A percentile compares a stretch with the other conserved stretches of the same genome.
Conservation (phyloP, 2,113 vertebrate genomes). For the Nannospalax galili region DNA sequence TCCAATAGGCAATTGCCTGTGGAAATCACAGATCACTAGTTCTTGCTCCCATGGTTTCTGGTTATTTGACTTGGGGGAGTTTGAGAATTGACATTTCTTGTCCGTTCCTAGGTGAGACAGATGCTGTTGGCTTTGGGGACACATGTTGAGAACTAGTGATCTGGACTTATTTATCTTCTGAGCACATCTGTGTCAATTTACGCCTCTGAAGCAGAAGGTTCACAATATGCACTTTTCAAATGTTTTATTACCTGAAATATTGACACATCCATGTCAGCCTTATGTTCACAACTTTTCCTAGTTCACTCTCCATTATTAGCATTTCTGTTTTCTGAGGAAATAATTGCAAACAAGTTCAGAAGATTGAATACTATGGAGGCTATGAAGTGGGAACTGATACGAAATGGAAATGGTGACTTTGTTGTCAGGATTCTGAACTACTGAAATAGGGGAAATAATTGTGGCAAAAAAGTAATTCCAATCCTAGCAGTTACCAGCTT, state of each 20-base stretch:
- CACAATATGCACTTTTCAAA: background rate
- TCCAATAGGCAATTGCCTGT: background rate
- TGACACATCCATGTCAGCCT: background rate
- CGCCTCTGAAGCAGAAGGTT: background rate
- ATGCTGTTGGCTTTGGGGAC: background rate
- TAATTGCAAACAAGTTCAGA: slow-evolving; percentile 6
- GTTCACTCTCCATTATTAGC: background rate
- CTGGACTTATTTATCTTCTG: background rate
- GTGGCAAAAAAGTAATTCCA: background rate
- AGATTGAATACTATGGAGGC: background rate
- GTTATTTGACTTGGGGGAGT: background rate
- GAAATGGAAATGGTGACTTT: background rate
- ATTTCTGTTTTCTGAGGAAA: slow-evolving; percentile 12
- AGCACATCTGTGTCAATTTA: background rate
- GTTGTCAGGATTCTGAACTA: background rate
- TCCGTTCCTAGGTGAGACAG: background rate
- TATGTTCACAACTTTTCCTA: background rate
- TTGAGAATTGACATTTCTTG: background rate
- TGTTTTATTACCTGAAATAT: background rate
- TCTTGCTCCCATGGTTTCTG: background rate
- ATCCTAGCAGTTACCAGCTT: background rate
- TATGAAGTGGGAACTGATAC: background rate
- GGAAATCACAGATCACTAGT: background rate
- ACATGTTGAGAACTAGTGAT: background rate
- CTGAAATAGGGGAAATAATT: background rate